Conservation (phyloP, 2,888 invertebrate species). For the Labia minor region DNA sequence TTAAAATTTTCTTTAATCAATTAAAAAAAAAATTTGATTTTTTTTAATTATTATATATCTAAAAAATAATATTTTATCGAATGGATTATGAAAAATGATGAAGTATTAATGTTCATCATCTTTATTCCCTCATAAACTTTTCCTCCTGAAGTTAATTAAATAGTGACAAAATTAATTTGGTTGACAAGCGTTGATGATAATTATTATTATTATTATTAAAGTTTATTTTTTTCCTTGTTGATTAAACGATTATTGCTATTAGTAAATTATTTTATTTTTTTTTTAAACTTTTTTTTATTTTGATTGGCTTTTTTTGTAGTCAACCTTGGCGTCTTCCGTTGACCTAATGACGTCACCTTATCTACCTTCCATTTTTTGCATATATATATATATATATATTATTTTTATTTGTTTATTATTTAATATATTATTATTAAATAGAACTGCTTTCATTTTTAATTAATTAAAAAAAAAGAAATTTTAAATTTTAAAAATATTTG, state of each 20-base stretch:
- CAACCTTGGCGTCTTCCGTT: constrained; percentile 3
- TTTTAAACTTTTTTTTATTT: neutral
- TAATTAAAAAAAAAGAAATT: neutral
- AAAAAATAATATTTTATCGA: no score
- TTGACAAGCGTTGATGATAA: no score
- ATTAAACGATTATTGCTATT: neutral
- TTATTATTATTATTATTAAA: neutral
- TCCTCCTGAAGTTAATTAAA: neutral
- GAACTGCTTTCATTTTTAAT: neutral
- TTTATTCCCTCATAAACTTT: no score
- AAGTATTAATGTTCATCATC: no score
- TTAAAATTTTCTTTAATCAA: no score
- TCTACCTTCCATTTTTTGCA: neutral
- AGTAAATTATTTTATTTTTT: neutral
- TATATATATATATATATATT: neutral
- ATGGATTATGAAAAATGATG: no score
- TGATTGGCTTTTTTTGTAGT: neutral
- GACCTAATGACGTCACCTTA: neutral
- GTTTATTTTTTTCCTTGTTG: neutral
- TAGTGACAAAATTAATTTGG: neutral
- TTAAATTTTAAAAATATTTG: no score
- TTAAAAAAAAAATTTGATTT: no score
- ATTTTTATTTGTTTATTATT: neutral
- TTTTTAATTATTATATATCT: no score
- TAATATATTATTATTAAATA: no score